These are phyloP conservation scores for Spodoptera littoralis DNA, from an alignment of 2,888 invertebrate genomes.

Conservation along the genomic window DNA sequence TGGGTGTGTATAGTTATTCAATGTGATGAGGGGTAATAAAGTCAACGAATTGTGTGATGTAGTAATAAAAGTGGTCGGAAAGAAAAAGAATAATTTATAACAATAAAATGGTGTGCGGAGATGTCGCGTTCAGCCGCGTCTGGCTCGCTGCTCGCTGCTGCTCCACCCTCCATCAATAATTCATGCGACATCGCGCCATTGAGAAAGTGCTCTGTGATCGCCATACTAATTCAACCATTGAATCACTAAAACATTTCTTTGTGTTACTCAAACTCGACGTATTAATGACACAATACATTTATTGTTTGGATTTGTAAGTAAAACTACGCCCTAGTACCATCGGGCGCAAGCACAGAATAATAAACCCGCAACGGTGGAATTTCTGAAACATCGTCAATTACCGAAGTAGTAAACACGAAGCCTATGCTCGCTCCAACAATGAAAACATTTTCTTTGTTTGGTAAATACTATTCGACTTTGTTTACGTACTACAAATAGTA, in stretches of 20 bases:
- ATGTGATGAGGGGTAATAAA: conserved; percentile 64
- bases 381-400: conserved; percentile 26
- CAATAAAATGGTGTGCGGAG: conserved; percentile 76
- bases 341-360: conserved; percentile 14
- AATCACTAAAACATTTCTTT: conserved; percentile 78
- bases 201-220: conserved; percentile 87
- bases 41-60: conserved; percentile 67
- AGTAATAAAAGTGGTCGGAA: conserved; percentile 69
- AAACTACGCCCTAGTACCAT: conserved; percentile 20
- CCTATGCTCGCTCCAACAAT: conserved; percentile 30
- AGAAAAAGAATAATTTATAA: conserved; percentile 77
- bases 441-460: conserved; percentile 34
- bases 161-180: conserved; percentile 81
- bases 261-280: conserved; percentile 55
- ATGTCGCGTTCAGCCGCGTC: conserved; percentile 61
- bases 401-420: conserved; percentile 41
- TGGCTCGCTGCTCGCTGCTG: conserved; percentile 61
- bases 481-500: neutral
- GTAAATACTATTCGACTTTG: conserved; percentile 14
- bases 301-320: conserved; percentile 41
- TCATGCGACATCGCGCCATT: conserved; percentile 85
- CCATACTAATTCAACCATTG: conserved; percentile 83
- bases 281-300: conserved; percentile 54
- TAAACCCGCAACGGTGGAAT: conserved; percentile 21
- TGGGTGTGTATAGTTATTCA: conserved; percentile 58